Base-by-base conservation (phyloP, 2,888 invertebrate genomes). In the Erebia palarica region DNA sequence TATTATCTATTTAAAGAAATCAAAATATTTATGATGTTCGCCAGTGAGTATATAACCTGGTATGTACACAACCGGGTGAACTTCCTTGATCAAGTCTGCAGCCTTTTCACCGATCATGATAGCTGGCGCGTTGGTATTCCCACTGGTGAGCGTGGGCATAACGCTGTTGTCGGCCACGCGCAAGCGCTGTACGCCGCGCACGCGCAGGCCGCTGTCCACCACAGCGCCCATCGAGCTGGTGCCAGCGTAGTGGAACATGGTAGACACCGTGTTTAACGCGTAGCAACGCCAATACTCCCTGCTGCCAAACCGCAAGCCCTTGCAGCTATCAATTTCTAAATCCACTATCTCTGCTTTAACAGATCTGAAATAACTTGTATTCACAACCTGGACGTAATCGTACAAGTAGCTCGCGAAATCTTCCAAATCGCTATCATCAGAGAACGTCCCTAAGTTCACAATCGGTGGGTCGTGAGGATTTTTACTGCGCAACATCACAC, bases 161-260 rank as follows among this genome's bases (percentile, higher is more conserved):
- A 82, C 75, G 65, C 86, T 85, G 13, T 80, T 80, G 67, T 86
- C 86, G 0, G 75, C 82, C 5, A 85, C 82, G 13, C 83, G 77
- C 4, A 84, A 65, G 4, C 75, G 72, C 36, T 75, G 66, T 0
- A 84, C 80, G 1, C 82, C 80, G 3, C 61, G 67, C 0, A 84
- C 84, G 1, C 69, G 71, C 2, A 96, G 83, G 53, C 94, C 84
- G 0, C 94, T 92, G 83, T 95, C 95, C 0, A 96, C 95, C 0
- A 96, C 96, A 0, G 95, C 94, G 0, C 96, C 96, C 96, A 97
- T 96, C 80, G 96, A 96, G 68, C 95, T 95, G 0, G 96, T 96
- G 0, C 96, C 95, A 0, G 94, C 88, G 0, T 95, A 96, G 82
- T 96, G 96, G 78, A 95, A 97, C 65, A 95, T 94, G 0, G 96